These are phyloP conservation scores for Cyclura pinguis DNA, from an alignment of 2,797 vertebrate species.

Conservation along the genomic window DNA sequence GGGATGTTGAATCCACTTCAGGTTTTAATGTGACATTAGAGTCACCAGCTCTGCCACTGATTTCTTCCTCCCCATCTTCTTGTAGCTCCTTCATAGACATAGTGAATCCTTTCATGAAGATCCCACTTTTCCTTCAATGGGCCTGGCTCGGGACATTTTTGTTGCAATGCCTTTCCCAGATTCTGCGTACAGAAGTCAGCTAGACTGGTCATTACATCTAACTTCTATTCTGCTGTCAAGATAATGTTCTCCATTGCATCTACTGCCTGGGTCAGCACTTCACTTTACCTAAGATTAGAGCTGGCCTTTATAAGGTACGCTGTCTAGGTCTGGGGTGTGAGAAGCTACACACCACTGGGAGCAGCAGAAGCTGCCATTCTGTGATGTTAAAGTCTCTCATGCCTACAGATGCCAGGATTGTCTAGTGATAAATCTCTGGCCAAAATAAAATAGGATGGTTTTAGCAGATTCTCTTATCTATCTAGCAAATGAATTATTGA, in stretches of 20 bases:
- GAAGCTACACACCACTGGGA: neutral
- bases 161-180: too few relatives aligned
- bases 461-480: neutral
- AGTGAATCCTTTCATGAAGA: neutral
- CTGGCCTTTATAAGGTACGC: neutral
- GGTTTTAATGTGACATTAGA: too few relatives aligned
- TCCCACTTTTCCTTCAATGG: too few relatives aligned
- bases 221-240: too few relatives aligned
- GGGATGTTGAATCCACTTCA: too few relatives aligned
- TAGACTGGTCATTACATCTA: too few relatives aligned
- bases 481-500: constrained; percentile 8
- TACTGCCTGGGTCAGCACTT: neutral
- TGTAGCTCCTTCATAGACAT: neutral
- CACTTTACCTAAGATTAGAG: neutral
- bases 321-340: neutral
- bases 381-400: neutral
- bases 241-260: neutral
- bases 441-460: neutral
- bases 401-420: neutral
- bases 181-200: too few relatives aligned
- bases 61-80: too few relatives aligned
- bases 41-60: neutral
- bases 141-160: too few relatives aligned
- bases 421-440: neutral
- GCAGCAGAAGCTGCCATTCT: neutral